Percentiles rank a stretch among this genome's conserved stretches.
Conservation (phyloP, 2,888 invertebrate genomes). For the Leucophenga maculata region DNA sequence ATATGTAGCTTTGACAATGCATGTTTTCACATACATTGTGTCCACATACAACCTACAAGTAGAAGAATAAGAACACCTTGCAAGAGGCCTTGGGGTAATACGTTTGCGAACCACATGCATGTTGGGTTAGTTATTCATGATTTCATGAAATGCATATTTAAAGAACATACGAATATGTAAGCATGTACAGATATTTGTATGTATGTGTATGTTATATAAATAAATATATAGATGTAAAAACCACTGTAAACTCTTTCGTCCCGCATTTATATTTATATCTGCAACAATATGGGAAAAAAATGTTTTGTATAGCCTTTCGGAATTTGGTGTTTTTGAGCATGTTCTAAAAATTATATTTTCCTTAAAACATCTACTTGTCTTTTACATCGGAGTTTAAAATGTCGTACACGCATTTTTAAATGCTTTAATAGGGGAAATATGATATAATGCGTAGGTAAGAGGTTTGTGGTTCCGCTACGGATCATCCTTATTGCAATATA, state of each 20-base stretch:
- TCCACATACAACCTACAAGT: not conserved
- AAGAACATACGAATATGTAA: not conserved
- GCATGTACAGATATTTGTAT: no score
- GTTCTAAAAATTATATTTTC: not conserved
- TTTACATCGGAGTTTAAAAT: not conserved
- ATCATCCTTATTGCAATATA: no score
- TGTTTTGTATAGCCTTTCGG: not conserved
- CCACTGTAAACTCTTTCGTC: not conserved
- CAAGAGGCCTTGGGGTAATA: no score
- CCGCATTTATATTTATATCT: conserved; percentile 1
- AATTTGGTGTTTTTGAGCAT: not conserved
- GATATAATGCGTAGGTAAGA: no score
- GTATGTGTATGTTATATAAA: not conserved
- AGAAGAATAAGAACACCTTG: not conserved
- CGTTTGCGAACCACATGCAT: not conserved
- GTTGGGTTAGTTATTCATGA: not conserved
- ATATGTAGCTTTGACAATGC: not conserved
- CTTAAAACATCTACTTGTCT: not conserved
- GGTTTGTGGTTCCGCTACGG: no score
- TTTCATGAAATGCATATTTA: not conserved
- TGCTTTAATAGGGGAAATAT: no score
- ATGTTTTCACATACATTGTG: not conserved
- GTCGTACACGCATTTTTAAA: no score
- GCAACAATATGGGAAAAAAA: not conserved
- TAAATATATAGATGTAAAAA: no score